Conservation (phyloP, 2,797 vertebrate genomes). For the Alauda arvensis region DNA sequence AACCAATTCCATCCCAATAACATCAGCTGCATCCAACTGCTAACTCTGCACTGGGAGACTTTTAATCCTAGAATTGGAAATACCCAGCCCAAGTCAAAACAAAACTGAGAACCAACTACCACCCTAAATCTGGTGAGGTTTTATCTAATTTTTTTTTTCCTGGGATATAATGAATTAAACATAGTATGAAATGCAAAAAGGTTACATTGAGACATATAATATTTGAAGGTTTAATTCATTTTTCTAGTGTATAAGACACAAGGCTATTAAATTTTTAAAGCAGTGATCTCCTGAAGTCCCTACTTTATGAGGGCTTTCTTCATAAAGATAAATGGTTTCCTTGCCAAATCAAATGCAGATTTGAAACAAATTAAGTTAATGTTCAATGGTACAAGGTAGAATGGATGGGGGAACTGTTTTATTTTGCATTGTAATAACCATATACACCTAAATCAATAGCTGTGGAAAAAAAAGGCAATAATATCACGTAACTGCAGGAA, state of each 20-base stretch:
- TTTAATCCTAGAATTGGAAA: neutral
- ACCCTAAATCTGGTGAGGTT: constrained; percentile 47
- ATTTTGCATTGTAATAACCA: constrained; percentile 92
- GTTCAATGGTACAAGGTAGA: constrained; percentile 80
- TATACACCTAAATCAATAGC: constrained; percentile 96
- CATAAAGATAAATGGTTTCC: constrained; percentile 90
- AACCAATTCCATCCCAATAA: neutral
- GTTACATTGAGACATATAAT: constrained; percentile 82
- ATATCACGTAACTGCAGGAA: constrained; percentile 91
- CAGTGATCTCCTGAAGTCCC: constrained; percentile 79
- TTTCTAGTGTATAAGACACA: constrained; percentile 78
- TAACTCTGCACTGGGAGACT: neutral
- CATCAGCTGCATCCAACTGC: neutral
- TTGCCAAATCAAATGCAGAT: constrained; percentile 92
- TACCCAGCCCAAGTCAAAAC: neutral
- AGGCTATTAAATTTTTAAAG: constrained; percentile 83
- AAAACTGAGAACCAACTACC: constrained; percentile 13
- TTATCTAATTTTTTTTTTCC: constrained; percentile 39
- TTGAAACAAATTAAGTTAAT: constrained; percentile 91
- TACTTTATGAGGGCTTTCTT: constrained; percentile 84
- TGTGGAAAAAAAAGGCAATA: constrained; percentile 85
- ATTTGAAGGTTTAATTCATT: constrained; percentile 86
- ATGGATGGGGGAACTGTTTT: constrained; percentile 83
- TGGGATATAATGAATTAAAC: constrained; percentile 78
- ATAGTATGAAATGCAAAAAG: constrained; percentile 78